Percentiles rank a stretch among this genome's conserved stretches.
phyloP scores from a whole-genome alignment of 2,113 vertebrate species.

The Falco punctatus region DNA sequence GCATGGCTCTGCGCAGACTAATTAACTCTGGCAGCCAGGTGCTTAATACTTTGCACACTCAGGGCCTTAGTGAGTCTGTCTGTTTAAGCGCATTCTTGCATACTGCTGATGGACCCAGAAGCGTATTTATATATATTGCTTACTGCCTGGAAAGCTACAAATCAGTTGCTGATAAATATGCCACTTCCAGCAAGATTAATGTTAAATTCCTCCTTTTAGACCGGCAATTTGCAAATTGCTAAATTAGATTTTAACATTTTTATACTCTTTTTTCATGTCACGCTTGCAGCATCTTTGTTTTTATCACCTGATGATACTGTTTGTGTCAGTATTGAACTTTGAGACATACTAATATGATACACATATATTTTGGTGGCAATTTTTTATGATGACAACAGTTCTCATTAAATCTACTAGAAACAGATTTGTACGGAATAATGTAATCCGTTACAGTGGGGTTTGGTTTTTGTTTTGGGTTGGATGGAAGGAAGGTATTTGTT shows the following conservation, averaged over 20 bases:
- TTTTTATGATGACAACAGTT: not conserved
- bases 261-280: not conserved
- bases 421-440: not conserved
- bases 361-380: not conserved
- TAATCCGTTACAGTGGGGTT: not conserved
- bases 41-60: not conserved
- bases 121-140: conserved; percentile 50
- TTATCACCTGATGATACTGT: conserved; percentile 27
- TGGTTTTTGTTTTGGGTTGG: not conserved
- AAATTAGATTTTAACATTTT: conserved; percentile 44
- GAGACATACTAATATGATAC: not conserved
- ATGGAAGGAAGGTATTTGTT: not conserved
- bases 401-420: not conserved
- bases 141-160: conserved; percentile 56
- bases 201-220: conserved; percentile 56
- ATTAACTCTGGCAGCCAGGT: conserved; percentile 51
- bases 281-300: conserved; percentile 26
- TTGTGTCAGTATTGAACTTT: conserved; percentile 21
- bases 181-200: conserved; percentile 55
- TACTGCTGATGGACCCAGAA: conserved; percentile 41
- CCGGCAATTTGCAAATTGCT: conserved; percentile 30
- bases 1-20: not conserved
- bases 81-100: conserved; percentile 38
- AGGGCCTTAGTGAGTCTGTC: not conserved
- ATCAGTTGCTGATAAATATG: conserved; percentile 46